phyloP scores from a whole-genome alignment of 2,888 invertebrate genomes.

The Polyploca ridens region DNA sequence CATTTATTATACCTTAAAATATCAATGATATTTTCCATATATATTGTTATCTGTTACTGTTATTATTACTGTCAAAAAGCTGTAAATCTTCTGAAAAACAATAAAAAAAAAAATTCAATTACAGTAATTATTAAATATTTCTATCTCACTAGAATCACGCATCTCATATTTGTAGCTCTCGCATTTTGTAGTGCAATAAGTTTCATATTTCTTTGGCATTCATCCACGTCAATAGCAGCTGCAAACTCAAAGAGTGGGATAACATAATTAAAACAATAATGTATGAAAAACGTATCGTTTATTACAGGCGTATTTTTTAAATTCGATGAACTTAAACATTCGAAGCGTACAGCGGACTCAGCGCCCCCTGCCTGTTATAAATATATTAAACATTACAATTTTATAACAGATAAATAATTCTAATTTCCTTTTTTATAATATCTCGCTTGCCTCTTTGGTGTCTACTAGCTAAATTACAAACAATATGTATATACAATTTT shows the following conservation, averaged over 20 bases:
- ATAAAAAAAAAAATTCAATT: too few relatives aligned
- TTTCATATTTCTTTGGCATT: too few relatives aligned
- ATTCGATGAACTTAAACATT: slow-evolving; percentile 61
- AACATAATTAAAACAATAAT: slow-evolving; percentile 1
- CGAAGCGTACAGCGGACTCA: slow-evolving; percentile 30
- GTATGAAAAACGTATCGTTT: slow-evolving; percentile 37
- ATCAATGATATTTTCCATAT: too few relatives aligned
- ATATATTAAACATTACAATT: slow-evolving; percentile 81
- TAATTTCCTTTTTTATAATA: slow-evolving; percentile 55
- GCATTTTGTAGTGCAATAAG: too few relatives aligned
- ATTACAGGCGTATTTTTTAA: slow-evolving; percentile 56
- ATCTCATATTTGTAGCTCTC: too few relatives aligned
- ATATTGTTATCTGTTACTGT: too few relatives aligned
- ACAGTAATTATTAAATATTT: too few relatives aligned
- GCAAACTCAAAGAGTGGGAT: background rate
- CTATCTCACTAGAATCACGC: too few relatives aligned
- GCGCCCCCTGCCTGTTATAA: slow-evolving; percentile 44
- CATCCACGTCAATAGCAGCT: too few relatives aligned
- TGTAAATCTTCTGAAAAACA: too few relatives aligned
- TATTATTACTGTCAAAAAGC: too few relatives aligned
- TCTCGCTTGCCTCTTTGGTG: slow-evolving; percentile 79
- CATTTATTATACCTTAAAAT: too few relatives aligned
- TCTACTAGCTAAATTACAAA: slow-evolving; percentile 76
- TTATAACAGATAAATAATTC: slow-evolving; percentile 78
- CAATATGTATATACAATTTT: slow-evolving; percentile 14